These are phyloP conservation scores for Sinocyclocheilus anshuiensis DNA, from an alignment of 2,113 vertebrate genomes.

Conservation along the genomic window DNA sequence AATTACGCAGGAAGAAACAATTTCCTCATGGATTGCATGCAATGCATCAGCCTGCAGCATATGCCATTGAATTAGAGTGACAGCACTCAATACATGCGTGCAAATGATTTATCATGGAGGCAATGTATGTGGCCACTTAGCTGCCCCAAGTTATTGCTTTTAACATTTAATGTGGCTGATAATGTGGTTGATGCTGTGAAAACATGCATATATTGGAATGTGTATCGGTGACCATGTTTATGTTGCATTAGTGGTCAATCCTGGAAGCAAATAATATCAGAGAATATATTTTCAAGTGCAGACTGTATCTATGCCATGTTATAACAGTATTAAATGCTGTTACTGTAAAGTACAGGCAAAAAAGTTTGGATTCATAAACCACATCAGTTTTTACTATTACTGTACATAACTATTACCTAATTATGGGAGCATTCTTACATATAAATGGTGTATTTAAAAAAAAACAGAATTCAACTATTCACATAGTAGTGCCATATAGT, in stretches of 20 bases:
- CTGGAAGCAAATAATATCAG: not conserved
- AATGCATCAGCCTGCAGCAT: not conserved
- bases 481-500: no score
- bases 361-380: not conserved
- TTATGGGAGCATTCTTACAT: no score
- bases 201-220: not conserved
- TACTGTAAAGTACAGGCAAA: not conserved
- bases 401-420: no score
- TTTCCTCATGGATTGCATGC: constrained; percentile 32
- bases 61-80: not conserved
- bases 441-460: no score
- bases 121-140: not conserved
- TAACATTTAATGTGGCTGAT: constrained; percentile 6
- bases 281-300: not conserved
- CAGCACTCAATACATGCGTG: not conserved
- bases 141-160: constrained; percentile 3
- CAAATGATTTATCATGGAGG: not conserved
- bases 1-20: constrained; percentile 22
- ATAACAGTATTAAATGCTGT: not conserved
- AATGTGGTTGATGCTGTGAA: not conserved
- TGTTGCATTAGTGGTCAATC: not conserved
- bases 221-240: not conserved
- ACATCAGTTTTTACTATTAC: no score
- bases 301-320: not conserved
- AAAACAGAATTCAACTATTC: no score